These are phyloP conservation scores for Slavum lentiscoides DNA, from an alignment of 2,888 invertebrate genomes.

Conservation along the genomic window DNA sequence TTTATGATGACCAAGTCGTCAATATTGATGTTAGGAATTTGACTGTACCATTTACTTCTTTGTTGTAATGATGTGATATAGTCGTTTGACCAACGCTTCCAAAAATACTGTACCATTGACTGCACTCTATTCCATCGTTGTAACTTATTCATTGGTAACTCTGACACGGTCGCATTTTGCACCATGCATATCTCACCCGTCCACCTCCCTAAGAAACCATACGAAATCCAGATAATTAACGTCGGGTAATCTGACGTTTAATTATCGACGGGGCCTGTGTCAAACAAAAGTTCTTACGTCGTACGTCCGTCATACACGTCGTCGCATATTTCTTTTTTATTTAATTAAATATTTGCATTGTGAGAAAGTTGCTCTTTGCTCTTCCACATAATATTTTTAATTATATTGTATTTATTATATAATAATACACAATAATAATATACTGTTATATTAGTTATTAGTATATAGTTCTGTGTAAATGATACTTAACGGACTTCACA, in stretches of 20 bases:
- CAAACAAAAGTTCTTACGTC: constrained; percentile 6
- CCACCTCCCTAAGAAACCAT: too few species aligned
- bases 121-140: not conserved
- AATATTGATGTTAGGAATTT: constrained; percentile 1
- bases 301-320: too few species aligned
- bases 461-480: not conserved
- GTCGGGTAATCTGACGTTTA: too few species aligned
- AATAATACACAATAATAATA: not conserved
- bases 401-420: not conserved
- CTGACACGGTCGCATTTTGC: not conserved
- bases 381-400: too few species aligned
- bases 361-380: too few species aligned
- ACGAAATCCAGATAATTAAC: not conserved
- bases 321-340: too few species aligned
- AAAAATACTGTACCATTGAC: not conserved
- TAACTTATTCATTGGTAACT: not conserved
- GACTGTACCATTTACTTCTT: not conserved
- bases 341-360: too few species aligned
- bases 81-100: constrained; percentile 12
- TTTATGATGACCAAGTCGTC: constrained; percentile 3
- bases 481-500: constrained; percentile 5
- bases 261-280: too few species aligned
- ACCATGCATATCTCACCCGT: too few species aligned
- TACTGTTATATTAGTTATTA: not conserved
- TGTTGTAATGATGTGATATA: not conserved